phyloP scores from a whole-genome alignment of 1,140 invertebrate species.

The Zaprionus capensis region DNA sequence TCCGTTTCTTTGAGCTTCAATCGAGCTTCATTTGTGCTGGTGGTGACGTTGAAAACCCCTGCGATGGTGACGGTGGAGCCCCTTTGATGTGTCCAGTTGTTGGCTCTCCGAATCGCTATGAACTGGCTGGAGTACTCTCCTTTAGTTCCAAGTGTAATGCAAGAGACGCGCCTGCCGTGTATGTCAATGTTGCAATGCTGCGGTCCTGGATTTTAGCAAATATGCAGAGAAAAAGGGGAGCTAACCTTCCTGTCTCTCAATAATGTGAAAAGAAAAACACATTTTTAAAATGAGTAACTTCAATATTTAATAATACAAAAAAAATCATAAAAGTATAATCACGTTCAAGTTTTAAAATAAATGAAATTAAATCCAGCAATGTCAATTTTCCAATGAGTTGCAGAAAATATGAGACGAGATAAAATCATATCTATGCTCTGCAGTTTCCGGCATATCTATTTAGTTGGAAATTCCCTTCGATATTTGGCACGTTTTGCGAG shows the following conservation, averaged over 20 bases:
- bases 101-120: not conserved
- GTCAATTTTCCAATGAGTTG: not conserved
- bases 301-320: too few relatives aligned
- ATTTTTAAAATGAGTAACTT: too few relatives aligned
- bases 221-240: too few relatives aligned
- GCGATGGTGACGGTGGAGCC: not conserved
- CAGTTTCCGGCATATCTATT: not conserved
- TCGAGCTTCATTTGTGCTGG: not conserved
- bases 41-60: not conserved
- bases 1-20: not conserved
- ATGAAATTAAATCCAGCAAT: not conserved
- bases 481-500: not conserved
- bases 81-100: not conserved
- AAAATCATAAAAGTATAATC: too few relatives aligned
- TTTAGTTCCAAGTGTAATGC: not conserved
- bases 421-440: not conserved
- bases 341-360: too few relatives aligned
- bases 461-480: not conserved
- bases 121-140: not conserved
- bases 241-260: too few relatives aligned
- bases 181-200: not conserved
- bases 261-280: too few relatives aligned
- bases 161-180: not conserved
- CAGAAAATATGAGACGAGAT: not conserved
- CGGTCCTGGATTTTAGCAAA: not conserved